A percentile compares a stretch with the other conserved stretches of the same genome.
phyloP scores from a whole-genome alignment of 2,113 vertebrate genomes.

The Microcebus tavaratra region DNA sequence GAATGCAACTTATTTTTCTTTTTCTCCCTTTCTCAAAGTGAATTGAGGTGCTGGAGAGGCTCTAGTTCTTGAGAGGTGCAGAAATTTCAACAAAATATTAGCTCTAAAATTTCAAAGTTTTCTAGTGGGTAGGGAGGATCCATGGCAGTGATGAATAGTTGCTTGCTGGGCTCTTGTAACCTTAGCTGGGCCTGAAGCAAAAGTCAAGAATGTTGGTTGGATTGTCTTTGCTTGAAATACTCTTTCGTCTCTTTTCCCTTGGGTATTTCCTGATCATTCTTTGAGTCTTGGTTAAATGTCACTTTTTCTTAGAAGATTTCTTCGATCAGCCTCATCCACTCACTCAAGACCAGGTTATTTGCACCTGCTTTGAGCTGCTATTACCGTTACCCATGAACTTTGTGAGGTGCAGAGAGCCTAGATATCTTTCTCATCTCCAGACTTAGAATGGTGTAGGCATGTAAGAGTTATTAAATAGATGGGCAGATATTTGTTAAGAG shows the following conservation, averaged over 20 bases:
- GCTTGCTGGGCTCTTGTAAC: background rate
- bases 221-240: background rate
- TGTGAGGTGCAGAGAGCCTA: background rate
- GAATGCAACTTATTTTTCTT: conserved; percentile 6
- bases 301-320: background rate
- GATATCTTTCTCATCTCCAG: background rate
- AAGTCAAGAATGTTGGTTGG: background rate
- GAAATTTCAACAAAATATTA: conserved; percentile 2
- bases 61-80: background rate
- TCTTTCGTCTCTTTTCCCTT: background rate
- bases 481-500: background rate
- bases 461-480: background rate
- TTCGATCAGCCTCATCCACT: background rate
- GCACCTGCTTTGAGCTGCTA: background rate
- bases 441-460: background rate
- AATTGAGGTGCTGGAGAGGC: background rate
- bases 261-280: background rate
- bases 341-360: background rate
- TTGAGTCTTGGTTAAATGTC: background rate
- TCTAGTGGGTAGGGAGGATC: background rate
- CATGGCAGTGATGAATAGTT: background rate
- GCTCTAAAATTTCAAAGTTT: background rate
- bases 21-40: background rate
- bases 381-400: background rate
- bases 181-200: background rate